Evolutionary conservation across 2,888 invertebrate genomes (phyloP).

Genomic region (Seladonia tumulorum): DNA sequence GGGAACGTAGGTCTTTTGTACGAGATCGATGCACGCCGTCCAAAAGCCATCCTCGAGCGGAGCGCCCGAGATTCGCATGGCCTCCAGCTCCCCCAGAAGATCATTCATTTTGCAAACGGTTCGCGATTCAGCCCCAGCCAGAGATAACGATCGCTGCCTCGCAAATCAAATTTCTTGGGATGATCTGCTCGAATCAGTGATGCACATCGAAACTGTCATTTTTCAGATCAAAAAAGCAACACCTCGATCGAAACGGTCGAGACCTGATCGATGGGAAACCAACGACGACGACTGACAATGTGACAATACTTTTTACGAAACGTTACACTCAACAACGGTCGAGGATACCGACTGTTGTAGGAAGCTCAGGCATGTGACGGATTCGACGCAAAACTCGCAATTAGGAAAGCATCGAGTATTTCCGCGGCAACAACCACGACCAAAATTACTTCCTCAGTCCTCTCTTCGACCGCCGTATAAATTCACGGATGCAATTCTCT

Average conservation of each 20-base stretch:
- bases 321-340: not conserved
- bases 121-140: not conserved
- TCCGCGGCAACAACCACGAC: not conserved
- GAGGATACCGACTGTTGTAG: not conserved
- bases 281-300: not conserved
- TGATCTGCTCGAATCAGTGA: conserved; percentile 6
- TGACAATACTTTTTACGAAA: not conserved
- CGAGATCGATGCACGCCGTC: conserved; percentile 69
- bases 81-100: conserved; percentile 72
- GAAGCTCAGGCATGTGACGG: not conserved
- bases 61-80: conserved; percentile 70
- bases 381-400: not conserved
- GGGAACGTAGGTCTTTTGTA: conserved; percentile 75
- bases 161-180: conserved; percentile 31
- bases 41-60: conserved; percentile 67
- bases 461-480: not conserved
- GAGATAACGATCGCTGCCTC: conserved; percentile 21
- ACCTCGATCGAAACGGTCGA: not conserved
- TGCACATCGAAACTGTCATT: conserved; percentile 30
- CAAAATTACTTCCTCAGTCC: not conserved
- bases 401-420: not conserved
- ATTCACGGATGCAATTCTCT: conserved; percentile 54
- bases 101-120: conserved; percentile 69
- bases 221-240: not conserved
- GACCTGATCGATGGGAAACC: not conserved